Conservation (phyloP, 2,888 invertebrate species). For the Cantharis rufa region DNA sequence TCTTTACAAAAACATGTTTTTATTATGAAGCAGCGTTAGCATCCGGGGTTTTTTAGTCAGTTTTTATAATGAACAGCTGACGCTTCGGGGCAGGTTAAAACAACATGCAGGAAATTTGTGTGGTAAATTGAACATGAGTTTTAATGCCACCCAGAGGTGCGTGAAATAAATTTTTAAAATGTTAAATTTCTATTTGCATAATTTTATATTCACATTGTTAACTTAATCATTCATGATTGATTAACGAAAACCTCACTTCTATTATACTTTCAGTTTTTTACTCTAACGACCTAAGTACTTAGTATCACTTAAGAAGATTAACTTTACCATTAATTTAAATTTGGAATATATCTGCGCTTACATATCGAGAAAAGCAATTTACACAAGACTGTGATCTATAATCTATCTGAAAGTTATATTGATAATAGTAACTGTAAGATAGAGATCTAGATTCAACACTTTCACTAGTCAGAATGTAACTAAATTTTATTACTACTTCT, state of each 20-base stretch:
- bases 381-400: neutral
- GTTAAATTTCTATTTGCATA: slow-evolving; percentile 19
- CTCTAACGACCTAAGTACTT: neutral
- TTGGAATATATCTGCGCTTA: neutral
- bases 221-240: slow-evolving; percentile 2
- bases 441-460: no score
- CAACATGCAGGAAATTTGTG: slow-evolving; percentile 22
- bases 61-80: slow-evolving; percentile 25
- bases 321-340: neutral
- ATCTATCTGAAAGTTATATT: neutral
- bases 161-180: slow-evolving; percentile 24
- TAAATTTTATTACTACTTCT: no score
- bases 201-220: slow-evolving; percentile 4
- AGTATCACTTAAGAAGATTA: neutral
- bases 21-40: slow-evolving; percentile 22
- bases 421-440: no score
- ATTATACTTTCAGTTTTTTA: neutral
- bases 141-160: slow-evolving; percentile 25
- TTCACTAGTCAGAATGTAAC: no score
- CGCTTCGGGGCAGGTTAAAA: slow-evolving; percentile 23
- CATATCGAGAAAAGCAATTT: neutral
- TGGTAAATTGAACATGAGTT: slow-evolving; percentile 26
- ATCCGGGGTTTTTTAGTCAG: slow-evolving; percentile 20
- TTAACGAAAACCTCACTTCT: neutral
- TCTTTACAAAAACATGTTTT: slow-evolving; percentile 21